Evolutionary conservation across 2,888 invertebrate genomes (phyloP).

Genomic region (Pandemis heparana): DNA sequence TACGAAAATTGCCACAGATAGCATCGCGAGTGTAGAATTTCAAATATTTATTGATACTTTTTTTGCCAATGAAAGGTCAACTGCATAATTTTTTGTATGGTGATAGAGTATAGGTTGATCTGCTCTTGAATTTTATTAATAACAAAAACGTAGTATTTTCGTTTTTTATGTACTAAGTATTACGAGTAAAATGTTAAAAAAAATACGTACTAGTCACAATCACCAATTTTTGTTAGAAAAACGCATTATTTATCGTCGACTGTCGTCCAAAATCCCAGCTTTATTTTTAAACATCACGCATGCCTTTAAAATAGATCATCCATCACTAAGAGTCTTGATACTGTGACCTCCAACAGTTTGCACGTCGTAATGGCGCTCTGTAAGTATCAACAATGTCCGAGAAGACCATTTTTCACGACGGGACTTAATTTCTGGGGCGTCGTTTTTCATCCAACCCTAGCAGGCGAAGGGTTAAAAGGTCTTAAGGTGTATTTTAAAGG

Average conservation of each 20-base stretch:
- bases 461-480: conserved; percentile 14
- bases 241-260: too few species aligned
- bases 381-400: conserved; percentile 59
- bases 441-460: conserved; percentile 80
- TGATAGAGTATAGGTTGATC: background rate
- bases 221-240: too few species aligned
- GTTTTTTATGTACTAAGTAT: too few species aligned
- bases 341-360: conserved; percentile 8
- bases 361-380: background rate
- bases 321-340: conserved; percentile 10
- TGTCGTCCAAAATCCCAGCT: too few species aligned
- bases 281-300: background rate
- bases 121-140: background rate
- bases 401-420: conserved; percentile 77
- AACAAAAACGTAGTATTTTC: too few species aligned
- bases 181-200: too few species aligned
- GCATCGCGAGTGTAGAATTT: conserved; percentile 61
- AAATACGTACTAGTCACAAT: too few species aligned
- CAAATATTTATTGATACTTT: conserved; percentile 31
- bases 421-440: conserved; percentile 76
- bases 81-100: background rate
- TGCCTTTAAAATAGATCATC: background rate
- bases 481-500: background rate
- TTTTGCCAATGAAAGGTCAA: conserved; percentile 34
- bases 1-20: conserved; percentile 79